Evolutionary conservation across 2,113 vertebrate species (phyloP), one percentile per base, ranked within the genome.

Genomic region (Entelurus aequoreus): DNA sequence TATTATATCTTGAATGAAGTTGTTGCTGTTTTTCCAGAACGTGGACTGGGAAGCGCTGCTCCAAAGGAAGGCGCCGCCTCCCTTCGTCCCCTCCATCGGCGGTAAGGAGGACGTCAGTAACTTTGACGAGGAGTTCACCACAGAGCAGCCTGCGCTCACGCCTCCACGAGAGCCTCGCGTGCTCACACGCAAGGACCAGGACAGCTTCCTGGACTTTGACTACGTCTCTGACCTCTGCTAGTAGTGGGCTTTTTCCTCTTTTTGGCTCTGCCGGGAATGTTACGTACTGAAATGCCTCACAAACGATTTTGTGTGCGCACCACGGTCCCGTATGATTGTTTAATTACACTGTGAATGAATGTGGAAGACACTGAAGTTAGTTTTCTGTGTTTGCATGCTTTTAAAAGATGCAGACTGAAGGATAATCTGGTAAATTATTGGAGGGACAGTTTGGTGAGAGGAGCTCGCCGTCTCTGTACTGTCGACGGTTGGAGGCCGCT

Each of bases 211-310:
- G 79, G 95, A 99, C 90, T 99, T 99, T 81, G 97, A 99, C 88
- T 99, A 98, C 74, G 93, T 97, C 82, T 96, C 96, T 50, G 95
- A 98, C 84, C 94, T 96, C 91, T 98, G 96, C 92, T 99, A 92
- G 91, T 60, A 64, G 50, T 13, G 46, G 49, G 13, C 49, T 21
- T 51, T 21, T 21, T 51, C 15, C 38, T 62, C 0, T 6, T 36
- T 14, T 28, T 14, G 60, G 14, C 60, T 56, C 19, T 21, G 15
- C 5, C 6, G 71, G 56, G 71, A 72, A 77, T 72, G 69, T 75
- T 69, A 1, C 1, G 38, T 44, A 59, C 46, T 19, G 36, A 64
- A 60, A 58, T 4, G 19, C 49, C 62, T 47, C 62, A 1, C 1
- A 5, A 0, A 42, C 37, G 5, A 60, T 69, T 64, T 48, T 48